Percentiles rank a stretch among this genome's conserved stretches.
These are phyloP conservation scores for Paratilapia polleni DNA, from an alignment of 2,113 vertebrate species.

Conservation along the genomic window DNA sequence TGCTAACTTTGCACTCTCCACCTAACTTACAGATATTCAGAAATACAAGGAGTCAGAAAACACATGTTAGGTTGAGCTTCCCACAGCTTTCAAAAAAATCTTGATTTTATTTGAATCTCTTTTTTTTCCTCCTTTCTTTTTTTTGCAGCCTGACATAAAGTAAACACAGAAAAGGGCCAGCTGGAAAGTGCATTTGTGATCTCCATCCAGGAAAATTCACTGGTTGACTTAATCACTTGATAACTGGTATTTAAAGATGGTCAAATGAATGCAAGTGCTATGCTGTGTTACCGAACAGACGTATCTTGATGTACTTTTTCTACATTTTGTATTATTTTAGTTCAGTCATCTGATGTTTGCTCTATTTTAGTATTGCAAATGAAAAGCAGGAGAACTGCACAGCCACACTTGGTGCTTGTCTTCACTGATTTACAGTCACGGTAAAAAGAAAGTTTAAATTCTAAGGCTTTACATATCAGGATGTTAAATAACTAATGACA, in stretches of 20 bases:
- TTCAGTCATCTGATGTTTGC: background rate
- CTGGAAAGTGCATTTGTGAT: background rate
- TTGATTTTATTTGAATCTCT: background rate
- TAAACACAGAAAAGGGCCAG: background rate
- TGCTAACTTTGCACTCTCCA: no score
- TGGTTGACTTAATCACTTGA: background rate
- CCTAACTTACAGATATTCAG: background rate
- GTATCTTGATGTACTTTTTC: no score
- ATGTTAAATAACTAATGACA: no score
- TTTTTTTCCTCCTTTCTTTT: fast-evolving
- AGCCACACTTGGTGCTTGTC: background rate
- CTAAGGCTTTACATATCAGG: background rate
- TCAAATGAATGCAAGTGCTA: background rate
- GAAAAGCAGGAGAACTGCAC: background rate
- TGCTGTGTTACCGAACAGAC: background rate
- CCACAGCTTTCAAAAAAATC: background rate
- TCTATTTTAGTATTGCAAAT: background rate
- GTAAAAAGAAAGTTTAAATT: background rate
- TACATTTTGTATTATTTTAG: background rate
- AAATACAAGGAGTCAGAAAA: background rate
- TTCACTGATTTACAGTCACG: background rate
- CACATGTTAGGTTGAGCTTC: background rate
- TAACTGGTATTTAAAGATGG: background rate
- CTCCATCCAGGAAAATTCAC: background rate
- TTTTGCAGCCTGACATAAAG: background rate